Evolutionary conservation across 2,888 invertebrate species (phyloP), one percentile per base, ranked within the genome.

Genomic region (Stenurella melanura): DNA sequence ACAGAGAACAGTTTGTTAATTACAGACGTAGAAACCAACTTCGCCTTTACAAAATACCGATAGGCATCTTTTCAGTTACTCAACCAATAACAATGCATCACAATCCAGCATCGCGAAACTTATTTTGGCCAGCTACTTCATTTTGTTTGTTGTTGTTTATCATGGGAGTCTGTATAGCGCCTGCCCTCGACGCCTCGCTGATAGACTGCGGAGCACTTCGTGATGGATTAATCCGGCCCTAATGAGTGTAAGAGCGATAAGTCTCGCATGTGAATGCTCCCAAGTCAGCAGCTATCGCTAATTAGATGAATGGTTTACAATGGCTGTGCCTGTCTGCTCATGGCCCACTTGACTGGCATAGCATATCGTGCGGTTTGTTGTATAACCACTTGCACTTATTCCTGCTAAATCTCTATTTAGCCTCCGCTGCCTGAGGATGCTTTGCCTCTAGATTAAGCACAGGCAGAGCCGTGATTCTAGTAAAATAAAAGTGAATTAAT

Each of bases 211-310:
- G 80, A 81, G 81, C 80, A 84, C 83, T 83, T 85, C 85, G 88
- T 89, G 89, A 89, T 89, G 88, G 88, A 89, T 89, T 89, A 89
- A 89, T 89, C 89, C 89, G 83, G 86, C 88, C 87, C 89, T 89
- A 89, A 89, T 89, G 89, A 89, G 89, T 88, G 89, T 89, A 89
- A 89, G 89, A 89, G 89, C 89, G 89, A 89, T 89, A 89, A 89
- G 89, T 89, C 88, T 89, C 87, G 86, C 89, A 87, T 88, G 87
- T 88, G 89, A 89, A 88, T 88, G 87, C 88, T 85, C 86, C 87
- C 85, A 86, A 88, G 86, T 87, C 88, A 87, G 87, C 87, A 86
- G 87, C 88, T 87, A 87, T 88, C 87, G 87, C 88, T 89, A 89
- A 89, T 89, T 89, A 89, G 89, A 89, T 89, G 89, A 89, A 89